These are phyloP conservation scores for Aelia acuminata DNA, from an alignment of 2,888 invertebrate genomes.

Conservation along the genomic window DNA sequence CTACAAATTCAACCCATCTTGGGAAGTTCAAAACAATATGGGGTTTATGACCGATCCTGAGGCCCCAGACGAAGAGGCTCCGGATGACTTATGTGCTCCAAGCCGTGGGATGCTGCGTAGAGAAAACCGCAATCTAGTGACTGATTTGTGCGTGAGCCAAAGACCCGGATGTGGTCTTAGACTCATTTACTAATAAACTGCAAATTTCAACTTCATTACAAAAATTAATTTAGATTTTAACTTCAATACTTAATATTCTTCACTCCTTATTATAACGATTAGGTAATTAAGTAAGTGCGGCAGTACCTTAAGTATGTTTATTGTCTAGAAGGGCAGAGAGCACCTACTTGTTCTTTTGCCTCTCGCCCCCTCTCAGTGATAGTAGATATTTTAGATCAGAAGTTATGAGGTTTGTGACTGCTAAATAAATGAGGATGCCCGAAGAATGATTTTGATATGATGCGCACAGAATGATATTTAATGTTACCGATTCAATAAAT, in stretches of 20 bases:
- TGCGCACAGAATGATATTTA: too few species aligned
- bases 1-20: background rate
- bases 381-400: too few species aligned
- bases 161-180: constrained; percentile 29
- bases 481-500: too few species aligned
- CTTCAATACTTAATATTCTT: background rate
- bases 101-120: constrained; percentile 47
- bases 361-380: too few species aligned
- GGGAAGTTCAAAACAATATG: background rate
- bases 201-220: background rate
- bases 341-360: too few species aligned
- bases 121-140: constrained; percentile 32
- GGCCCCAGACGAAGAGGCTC: background rate
- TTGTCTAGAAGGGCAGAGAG: too few species aligned
- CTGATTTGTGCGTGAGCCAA: constrained; percentile 37
- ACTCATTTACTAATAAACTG: constrained; percentile 2
- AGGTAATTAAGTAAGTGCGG: too few species aligned
- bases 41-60: background rate
- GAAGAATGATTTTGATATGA: too few species aligned
- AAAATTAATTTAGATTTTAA: background rate
- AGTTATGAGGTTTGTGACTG: too few species aligned
- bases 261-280: too few species aligned
- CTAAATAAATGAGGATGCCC: too few species aligned
- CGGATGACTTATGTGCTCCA: constrained; percentile 6
- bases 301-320: too few species aligned